Evolutionary conservation across 2,113 vertebrate genomes (phyloP), one percentile per base, ranked within the genome.

Genomic region (Lasiurus cinereus): DNA sequence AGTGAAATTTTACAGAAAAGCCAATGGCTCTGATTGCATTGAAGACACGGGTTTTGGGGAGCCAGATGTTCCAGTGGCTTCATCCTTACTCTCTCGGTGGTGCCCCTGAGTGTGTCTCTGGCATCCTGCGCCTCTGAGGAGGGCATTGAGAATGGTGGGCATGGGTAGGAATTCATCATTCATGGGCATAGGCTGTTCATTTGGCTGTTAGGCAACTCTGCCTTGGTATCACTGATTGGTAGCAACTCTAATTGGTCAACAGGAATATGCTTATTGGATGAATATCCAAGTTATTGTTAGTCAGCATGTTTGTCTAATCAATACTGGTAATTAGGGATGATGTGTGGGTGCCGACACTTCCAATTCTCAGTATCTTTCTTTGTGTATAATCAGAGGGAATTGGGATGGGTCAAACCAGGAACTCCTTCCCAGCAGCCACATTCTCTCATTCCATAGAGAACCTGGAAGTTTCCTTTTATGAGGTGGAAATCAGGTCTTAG

Each of bases 401-500:
- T 95, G 56, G 48, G 8, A 56, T 85, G 19, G 8, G 52, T 73
- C 36, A 80, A 43, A 73, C 86, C 76, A 59, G 83, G 94, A 72
- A 12, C 24, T 78, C 48, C 27, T 90, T 74, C 67, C 27, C 64
- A 43, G 50, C 18, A 79, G 18, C 50, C 70, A 43, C n/a, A 39
- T 48, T 66, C 33, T 73, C 3, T 74, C 36, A 39, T 91, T 91
- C 27, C 11, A 0, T 66, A 48, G 59, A 76, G 43, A 93, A 27
- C 69, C 87, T 73, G 72, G 43, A 90, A 24, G 76, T 93, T 72
- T 59, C 8, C 69, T 77, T 39, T 27, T n/a, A 56, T 48, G 83
- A 96, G 73, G 12, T 33, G 70, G 62, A 83, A n/a, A 94, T 74
- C 72, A 66, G 66, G 9, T 83, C 21, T 92, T 52, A 84, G 36